Base-by-base conservation (phyloP, 2,113 vertebrate species). In the Phoxinus phoxinus region DNA sequence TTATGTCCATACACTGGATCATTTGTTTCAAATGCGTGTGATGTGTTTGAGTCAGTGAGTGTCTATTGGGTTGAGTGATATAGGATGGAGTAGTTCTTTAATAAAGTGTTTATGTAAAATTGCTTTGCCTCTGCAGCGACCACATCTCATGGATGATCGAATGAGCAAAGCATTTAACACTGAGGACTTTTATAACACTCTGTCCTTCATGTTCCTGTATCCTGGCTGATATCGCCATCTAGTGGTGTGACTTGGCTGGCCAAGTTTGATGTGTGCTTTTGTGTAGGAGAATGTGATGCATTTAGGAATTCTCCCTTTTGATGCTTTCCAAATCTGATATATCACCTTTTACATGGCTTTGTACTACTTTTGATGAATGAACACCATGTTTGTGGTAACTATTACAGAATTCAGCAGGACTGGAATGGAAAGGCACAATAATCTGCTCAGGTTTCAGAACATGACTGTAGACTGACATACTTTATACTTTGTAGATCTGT, bases 221-320 rank as follows among this genome's bases (percentile, higher is more conserved):
- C 91, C 93, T 87, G 90, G 91, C 91, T 88, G 81, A 92, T 91
- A 93, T 92, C 91, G 92, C 87, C 94, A 89, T 91, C 93, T 93
- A 90, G 87, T 89, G 95, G 89, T 90, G 88, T 92, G 89, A 94
- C 96, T 96, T 97, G 96, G 96, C 96, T 94, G 97, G 97, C 96
- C 96, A 93, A 94, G 96, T 95, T 94, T 83, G 76, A 87, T 51
- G 86, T 71, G 44, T 82, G 72, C 72, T 86, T 82, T 37, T 87
- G 93, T 91, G 86, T 94, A 90, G 86, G 87, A 89, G 88, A 83
- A 87, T 86, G 88, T 74, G 89, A 84, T 83, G 82, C 84, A 80
- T 90, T 88, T 85, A 76, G 59, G 56, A 71, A 85, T 80, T 27
- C 67, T 46, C 25, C 86, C 88, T 44, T 91, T 91, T 90, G 86